A percentile compares a stretch with the other conserved stretches of the same genome.
These are phyloP conservation scores for Pseudococcus viburni DNA, from an alignment of 2,888 invertebrate genomes.

Conservation along the genomic window DNA sequence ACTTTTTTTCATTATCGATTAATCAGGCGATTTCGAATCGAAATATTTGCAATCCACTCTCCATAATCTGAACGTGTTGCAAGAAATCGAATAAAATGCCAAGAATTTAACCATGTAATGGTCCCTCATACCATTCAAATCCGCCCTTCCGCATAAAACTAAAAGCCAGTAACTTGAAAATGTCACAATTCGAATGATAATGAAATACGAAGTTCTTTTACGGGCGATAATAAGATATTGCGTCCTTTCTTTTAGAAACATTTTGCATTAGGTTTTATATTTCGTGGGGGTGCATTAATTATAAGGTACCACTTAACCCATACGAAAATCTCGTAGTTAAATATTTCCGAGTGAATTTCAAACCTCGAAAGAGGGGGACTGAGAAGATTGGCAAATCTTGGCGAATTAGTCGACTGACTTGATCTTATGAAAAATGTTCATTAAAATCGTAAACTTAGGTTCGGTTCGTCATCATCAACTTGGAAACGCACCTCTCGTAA, in stretches of 20 bases:
- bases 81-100: background rate
- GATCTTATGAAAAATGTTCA: conserved; percentile 12
- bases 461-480: background rate
- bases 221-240: conserved; percentile 46
- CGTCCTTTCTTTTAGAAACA: conserved; percentile 36
- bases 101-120: background rate
- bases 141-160: background rate
- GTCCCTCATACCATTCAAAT: background rate
- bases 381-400: conserved; percentile 12
- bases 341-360: conserved; percentile 48
- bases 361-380: background rate
- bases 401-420: conserved; percentile 23
- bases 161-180: conserved; percentile 6
- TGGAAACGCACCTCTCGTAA: background rate
- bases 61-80: too few species aligned
- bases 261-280: conserved; percentile 51
- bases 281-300: conserved; percentile 55
- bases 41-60: too few species aligned
- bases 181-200: conserved; percentile 52
- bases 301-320: conserved; percentile 46
- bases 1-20: too few species aligned
- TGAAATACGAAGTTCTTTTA: conserved; percentile 49
- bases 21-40: too few species aligned
- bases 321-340: conserved; percentile 32
- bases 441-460: background rate